Base-by-base conservation (phyloP, 2,888 invertebrate species). In the Argyra leucocephala region DNA sequence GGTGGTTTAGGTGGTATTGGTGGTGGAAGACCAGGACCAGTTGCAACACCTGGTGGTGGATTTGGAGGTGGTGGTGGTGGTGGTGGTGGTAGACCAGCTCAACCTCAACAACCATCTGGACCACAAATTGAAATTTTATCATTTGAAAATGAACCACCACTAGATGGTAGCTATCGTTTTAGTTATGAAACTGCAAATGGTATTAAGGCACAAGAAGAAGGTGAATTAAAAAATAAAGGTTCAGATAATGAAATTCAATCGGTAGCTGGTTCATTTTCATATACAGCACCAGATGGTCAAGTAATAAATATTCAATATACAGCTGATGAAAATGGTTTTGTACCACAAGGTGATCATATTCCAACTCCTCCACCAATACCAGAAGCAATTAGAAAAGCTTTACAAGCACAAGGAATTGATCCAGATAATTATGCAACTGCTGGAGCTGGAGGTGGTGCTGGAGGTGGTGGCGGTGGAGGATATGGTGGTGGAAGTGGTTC, bases 241-340 rank as follows among this genome's bases (percentile, higher is more conserved):
- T 81, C 83, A 2, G 81, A 82, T 57, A 79, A 78, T 66, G 84
- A 84, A 74, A 81, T 81, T 61, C 84, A 85, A 69, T 81, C 82
- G 1, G 84, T 82, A 3, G 81, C 82, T 74, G 87, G 88, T 22
- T 83, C 84, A 3, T 86, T 81, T 72, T 83, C 86, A 0, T 87
- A 87, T 74, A 84, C 85, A 0, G 84, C 84, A 31, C 86, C 86
- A 0, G 87, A 87, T 72, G 87, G 87, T 3, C 82, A 84, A 69
- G 78, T 83, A 22, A 83, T 85, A 67, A 83, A 82, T 64, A 76
- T 87, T 21, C 81, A 83, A n/a, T 86, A 86, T 72, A 81, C 83
- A 1, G 86, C 86, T 59, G 86, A 87, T 73, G 86, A 86, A 73
- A 86, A 85, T 68, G 87, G 87, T 64, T 87, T 87, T 76, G 84